Evolutionary conservation across 2,113 vertebrate genomes (phyloP), one percentile per base, ranked within the genome.

Genomic region (Heterotis niloticus): DNA sequence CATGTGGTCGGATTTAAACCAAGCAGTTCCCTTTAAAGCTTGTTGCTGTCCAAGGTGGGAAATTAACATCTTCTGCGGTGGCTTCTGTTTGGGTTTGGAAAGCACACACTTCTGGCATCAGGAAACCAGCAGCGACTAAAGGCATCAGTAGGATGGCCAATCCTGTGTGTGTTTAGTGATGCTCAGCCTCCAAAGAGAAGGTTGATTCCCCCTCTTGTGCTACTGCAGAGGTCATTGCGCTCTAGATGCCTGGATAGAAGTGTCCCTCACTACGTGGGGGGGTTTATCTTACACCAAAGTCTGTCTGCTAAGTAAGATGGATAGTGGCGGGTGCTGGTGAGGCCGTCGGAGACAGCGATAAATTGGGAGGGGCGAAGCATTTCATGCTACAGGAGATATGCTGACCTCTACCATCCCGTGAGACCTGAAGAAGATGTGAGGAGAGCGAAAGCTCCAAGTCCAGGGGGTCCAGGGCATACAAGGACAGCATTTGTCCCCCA

Each of bases 191-290:
- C 71, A 59, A 74, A 60, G 62, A 75, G 72, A 57, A 67, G 62
- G 75, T 80, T 65, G 7, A 80, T 80, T 80, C 75, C 79, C 79
- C 26, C 16, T 75, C 60, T 75, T 23, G 70, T 59, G 60, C 34
- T n/a, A 17, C 18, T 11, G 69, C 62, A 56, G 18, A 75, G 72
- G 73, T 75, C 79, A 66, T 59, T 62, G 24, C 62, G 62, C n/a
- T 68, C 44, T 18, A 66, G n/a, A 78, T 52, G 54, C 64, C 20
- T 5, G 2, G 7, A n/a, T 57, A 10, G 70, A 64, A 64, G 78
- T 24, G 17, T 44, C 52, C 54, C 34, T 56, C 20, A 59, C 64
- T 51, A 12, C 69, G 23, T 64, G 14, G 24, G 52, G 60, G n/a
- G 26, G 24, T 13, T 7, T 44, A 7, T 44, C 34, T 44, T 44